Evolutionary conservation across 2,113 vertebrate genomes (phyloP).

Genomic region (Erythrocebus patas): DNA sequence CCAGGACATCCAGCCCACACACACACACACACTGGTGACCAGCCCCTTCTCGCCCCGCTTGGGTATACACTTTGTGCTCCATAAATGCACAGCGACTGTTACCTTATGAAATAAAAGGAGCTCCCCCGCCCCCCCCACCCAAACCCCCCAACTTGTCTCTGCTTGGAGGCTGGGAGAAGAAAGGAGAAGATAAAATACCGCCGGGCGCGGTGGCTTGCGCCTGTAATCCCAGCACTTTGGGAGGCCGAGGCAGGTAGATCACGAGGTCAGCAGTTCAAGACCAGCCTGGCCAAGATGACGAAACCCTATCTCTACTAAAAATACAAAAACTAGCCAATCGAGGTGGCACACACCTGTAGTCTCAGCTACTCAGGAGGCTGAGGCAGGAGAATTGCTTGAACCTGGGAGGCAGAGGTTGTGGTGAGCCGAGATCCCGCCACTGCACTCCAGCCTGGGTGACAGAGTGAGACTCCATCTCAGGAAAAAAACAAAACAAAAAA

Average conservation of each 20-base stretch:
- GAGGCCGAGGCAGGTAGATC: accelerated
- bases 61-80: accelerated
- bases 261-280: no score
- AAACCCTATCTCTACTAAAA: no score
- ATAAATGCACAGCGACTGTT: not conserved
- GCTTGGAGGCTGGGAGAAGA: not conserved
- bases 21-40: accelerated
- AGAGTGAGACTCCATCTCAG: no score
- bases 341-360: no score
- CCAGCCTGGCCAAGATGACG: no score
- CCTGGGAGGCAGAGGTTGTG: no score
- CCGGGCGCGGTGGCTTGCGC: accelerated
- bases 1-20: not conserved
- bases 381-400: no score
- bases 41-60: accelerated
- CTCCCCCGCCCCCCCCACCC: accelerated
- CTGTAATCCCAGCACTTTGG: no score
- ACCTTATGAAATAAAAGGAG: no score
- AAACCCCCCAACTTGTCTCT: not conserved
- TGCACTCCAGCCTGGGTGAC: no score
- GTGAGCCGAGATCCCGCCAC: accelerated
- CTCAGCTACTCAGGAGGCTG: no score
- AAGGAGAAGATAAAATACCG: not conserved
- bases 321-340: no score
- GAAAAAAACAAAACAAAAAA: not conserved